Base-by-base conservation (phyloP, 2,888 invertebrate genomes). In the Pollenia amentaria region DNA sequence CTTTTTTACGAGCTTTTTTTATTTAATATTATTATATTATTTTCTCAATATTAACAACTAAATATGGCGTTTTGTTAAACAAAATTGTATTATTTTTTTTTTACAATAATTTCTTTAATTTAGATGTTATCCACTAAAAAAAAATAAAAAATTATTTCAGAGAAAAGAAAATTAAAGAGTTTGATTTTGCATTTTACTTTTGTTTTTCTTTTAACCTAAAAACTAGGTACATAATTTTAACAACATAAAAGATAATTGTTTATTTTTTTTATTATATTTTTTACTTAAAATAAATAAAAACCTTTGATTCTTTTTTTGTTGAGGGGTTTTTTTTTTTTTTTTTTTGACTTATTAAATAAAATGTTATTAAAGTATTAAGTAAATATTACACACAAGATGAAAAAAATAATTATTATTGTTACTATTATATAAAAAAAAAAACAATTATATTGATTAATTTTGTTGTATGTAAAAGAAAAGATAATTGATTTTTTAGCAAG, bases 11-110 rank as follows among this genome's bases (percentile, higher is more conserved):
- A 82, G 53, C 70, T 84, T 77, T 57, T 77, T 64, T 40, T 57
- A 42, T 29, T 77, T 44, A 9, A 29, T 42, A 67, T n/a, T 18
- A 42, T 44, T 1, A 42, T 55, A 14, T 65, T 65, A 29, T 29
- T 76, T 57, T 73, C 57, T 77, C 40, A 84, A 69, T 87, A 87
- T 88, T 89, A 89, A 89, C 87, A 89, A 83, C 90, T 90, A 89
- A 89, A 89, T 90, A 90, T 90, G 90, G 90, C 90, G 89, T 84
- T 89, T 89, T 89, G 83, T 90, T 88, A 85, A 88, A 89, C 89
- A 88, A 89, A 85, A 89, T 87, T 60, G 38, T 81, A 70, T 82
- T 83, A 57, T 53, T 69, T 69, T 48, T 64, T 70, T 69, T 75
- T 73, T 73, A n/a, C 40, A 16, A 55, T 65, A 65, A 73, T 84